Evolutionary conservation across 2,113 vertebrate genomes (phyloP).

Genomic region (Sinocyclocheilus anshuiensis): DNA sequence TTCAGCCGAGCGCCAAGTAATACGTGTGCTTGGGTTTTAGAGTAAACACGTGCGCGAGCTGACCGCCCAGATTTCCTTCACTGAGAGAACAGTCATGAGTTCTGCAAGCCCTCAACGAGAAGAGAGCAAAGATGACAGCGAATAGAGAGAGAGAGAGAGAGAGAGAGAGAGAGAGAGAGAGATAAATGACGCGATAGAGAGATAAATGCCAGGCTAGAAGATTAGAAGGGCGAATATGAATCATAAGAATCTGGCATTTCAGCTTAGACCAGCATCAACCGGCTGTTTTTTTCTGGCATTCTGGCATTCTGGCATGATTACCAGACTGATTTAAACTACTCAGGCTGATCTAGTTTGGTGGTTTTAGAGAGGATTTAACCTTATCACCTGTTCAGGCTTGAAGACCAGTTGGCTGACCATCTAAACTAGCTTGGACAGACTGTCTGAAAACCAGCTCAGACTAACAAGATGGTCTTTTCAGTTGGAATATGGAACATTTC

Average conservation of each 20-base stretch:
- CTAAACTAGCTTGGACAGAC: not conserved
- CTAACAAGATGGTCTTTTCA: not conserved
- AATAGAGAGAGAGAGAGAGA: not conserved
- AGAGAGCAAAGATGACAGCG: constrained; percentile 31
- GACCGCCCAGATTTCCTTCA: constrained; percentile 29
- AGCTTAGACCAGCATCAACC: not conserved
- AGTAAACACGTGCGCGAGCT: constrained; percentile 48
- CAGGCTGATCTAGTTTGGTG: not conserved
- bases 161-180: not conserved
- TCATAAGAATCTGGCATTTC: not conserved
- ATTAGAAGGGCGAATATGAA: not conserved
- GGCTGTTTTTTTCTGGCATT: not conserved
- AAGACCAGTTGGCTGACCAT: not conserved
- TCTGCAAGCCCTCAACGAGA: constrained; percentile 40
- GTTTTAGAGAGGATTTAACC: not conserved
- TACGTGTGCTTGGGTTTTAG: constrained; percentile 48
- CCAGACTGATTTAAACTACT: not conserved
- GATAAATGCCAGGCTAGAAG: not conserved
- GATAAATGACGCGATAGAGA: too few relatives aligned
- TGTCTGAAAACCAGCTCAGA: not conserved
- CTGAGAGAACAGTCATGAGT: constrained; percentile 51
- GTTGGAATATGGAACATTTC: not conserved
- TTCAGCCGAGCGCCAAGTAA: constrained; percentile 28
- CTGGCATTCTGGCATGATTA: not conserved
- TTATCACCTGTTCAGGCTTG: not conserved